A percentile compares a stretch with the other conserved stretches of the same genome.
phyloP scores from a whole-genome alignment of 64 coral and sea anemone genomes.

The Montipora foliosa region DNA sequence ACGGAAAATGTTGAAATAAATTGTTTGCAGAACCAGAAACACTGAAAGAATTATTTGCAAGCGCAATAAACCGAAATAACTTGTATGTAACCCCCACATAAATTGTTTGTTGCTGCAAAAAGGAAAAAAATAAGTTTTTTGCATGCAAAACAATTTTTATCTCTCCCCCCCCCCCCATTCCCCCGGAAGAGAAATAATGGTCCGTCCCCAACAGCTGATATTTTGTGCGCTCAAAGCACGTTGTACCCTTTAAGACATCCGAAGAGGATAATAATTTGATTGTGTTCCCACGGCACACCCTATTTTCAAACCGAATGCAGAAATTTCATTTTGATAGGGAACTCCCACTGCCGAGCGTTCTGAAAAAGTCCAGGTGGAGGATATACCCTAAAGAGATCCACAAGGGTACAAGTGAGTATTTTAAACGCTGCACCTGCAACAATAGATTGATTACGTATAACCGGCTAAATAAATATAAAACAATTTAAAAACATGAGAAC shows the following conservation, averaged over 20 bases:
- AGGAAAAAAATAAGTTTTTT: neutral
- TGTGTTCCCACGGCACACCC: neutral
- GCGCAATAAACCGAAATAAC: neutral
- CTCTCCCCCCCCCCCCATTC: neutral
- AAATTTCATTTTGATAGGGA: constrained; percentile 16
- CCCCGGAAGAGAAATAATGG: neutral
- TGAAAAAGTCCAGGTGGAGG: neutral
- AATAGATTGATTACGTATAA: constrained; percentile 25
- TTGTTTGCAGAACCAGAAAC: constrained; percentile 14
- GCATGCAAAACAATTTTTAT: neutral
- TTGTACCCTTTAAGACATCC: constrained; percentile 17
- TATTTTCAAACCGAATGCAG: neutral
- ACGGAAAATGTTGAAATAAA: neutral
- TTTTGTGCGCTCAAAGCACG: constrained; percentile 17
- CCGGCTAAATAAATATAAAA: constrained; percentile 16
- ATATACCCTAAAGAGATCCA: constrained; percentile 25
- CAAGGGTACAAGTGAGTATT: constrained; percentile 21
- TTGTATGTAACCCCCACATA: neutral
- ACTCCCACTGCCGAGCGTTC: neutral
- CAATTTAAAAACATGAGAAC: constrained; percentile 1
- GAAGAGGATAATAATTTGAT: constrained; percentile 6
- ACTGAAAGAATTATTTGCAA: neutral
- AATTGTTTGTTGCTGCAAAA: constrained; percentile 7
- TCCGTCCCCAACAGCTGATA: constrained; percentile 11
- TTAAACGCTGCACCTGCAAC: constrained; percentile 19